Evolutionary conservation across 2,797 vertebrate genomes (phyloP), one percentile per base, ranked within the genome.

Genomic region (Pteronotus mesoamericanus): DNA sequence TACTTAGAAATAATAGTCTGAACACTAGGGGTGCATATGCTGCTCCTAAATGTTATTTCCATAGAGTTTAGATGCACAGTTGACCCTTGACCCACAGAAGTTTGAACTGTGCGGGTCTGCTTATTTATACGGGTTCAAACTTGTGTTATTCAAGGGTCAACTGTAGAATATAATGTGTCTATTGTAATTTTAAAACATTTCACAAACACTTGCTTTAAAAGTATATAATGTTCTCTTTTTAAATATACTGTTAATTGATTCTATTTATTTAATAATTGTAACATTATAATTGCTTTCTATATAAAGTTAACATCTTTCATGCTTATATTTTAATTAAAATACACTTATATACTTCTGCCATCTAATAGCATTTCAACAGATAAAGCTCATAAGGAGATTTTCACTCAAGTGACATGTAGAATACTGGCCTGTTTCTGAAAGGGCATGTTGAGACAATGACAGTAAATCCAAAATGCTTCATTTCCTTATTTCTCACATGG

Each of bases 111-210:
- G 9, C 8, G 18, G 57, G 42, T 48, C 80, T 46, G 5, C 48
- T 34, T 46, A n/a, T 44, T 82, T 82, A 46, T 22, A 9, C 3
- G 42, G 7, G 32, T 48, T 83, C 29, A 64, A 34, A 83, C 32
- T 46, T 15, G 4, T 4, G 2, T 34, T 64, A 59, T 34, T 66
- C 42, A 66, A 48, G 32, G n/a, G n/a, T 83, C 39, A 34, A 24
- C 42, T 46, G 42, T 46, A 90, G 26, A 85, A 72, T 66, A 8
- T 51, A 51, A 64, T 51, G 6, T 34, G 2, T 15, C 34, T n/a
- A 8, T 88, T 80, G 10, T 68, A 44, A 82, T 95, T 89, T 68
- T n/a, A 96, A 93, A 93, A 24, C 24, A 75, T 22, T 55, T n/a
- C 22, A 34, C 77, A 86, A 83, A 24, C 9, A 83, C 9, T 69